Conservation (phyloP, 2,888 invertebrate species). For the Polyploca ridens region DNA sequence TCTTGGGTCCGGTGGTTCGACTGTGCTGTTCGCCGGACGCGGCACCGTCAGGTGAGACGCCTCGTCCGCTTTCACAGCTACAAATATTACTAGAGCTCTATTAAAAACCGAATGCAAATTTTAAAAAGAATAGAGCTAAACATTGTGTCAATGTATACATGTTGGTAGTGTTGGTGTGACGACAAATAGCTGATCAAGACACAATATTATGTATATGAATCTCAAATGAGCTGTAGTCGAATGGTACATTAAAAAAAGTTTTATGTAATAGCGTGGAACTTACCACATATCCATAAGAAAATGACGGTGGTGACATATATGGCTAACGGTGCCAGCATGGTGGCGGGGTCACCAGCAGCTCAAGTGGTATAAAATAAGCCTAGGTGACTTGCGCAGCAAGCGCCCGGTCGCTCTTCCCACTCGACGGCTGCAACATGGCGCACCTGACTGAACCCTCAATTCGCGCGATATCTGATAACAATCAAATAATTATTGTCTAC, state of each 20-base stretch:
- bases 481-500: background rate
- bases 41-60: slow-evolving; percentile 37
- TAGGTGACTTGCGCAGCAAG: slow-evolving; percentile 66
- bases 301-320: slow-evolving; percentile 51
- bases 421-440: slow-evolving; percentile 52
- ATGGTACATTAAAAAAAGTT: slow-evolving; percentile 1
- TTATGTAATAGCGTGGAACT: slow-evolving; percentile 29
- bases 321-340: slow-evolving; percentile 61
- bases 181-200: too few relatives aligned
- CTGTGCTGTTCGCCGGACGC: slow-evolving; percentile 62
- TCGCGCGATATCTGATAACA: background rate
- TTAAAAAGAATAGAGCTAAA: background rate
- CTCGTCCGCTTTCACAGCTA: slow-evolving; percentile 58
- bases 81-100: background rate
- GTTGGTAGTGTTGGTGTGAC: too few relatives aligned
- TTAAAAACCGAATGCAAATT: background rate
- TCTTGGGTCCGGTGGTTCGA: slow-evolving; percentile 65
- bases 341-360: slow-evolving; percentile 37
- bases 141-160: too few relatives aligned
- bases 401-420: slow-evolving; percentile 46
- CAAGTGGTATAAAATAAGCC: slow-evolving; percentile 27
- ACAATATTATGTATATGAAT: background rate
- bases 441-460: slow-evolving; percentile 28
- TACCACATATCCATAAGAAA: slow-evolving; percentile 63
- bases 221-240: background rate